Evolutionary conservation across 2,797 vertebrate species (phyloP), one percentile per base, ranked within the genome.

Genomic region (Crocodylus rhombifer): DNA sequence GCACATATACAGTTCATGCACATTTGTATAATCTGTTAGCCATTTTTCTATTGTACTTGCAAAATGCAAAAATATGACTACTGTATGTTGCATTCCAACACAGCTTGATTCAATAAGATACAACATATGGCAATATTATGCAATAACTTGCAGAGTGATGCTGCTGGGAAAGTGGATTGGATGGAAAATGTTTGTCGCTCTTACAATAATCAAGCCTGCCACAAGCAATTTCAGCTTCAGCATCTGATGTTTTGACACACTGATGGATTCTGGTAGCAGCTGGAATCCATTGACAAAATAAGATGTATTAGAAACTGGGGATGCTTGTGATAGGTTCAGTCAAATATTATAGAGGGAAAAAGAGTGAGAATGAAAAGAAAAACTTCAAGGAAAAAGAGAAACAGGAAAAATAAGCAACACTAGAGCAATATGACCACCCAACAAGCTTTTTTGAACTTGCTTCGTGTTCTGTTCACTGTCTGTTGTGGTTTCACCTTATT

Each of bases 231-330:
- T 71, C 15, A 84, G 80, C 84, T 69, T 84, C 33, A 36, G 79
- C 62, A 71, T 60, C 56, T 95, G 84, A 92, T 86, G 23, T 73
- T 88, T 92, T 96, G 91, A 91, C 86, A 77, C 61, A 30, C 5
- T 79, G 82, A 87, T 79, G 56, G 51, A 93, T 93, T 94, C 83
- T 65, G 76, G 33, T 56, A 93, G 23, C 64, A 88, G 42, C 55
- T 96, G 26, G 51, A 95, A 90, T 62, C 30, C 26, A 90, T 58
- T 89, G 88, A 88, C 60, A 93, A 95, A 93, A 82, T 67, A 91
- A 94, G 57, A 11, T 77, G 4, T 91, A 87, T 77, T 71, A 88
- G n/a, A 65, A 87, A 58, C 5, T 28, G 87, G 1, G 42, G 33
- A 18, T 89, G 15, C 55, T 86, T 93, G 16, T 86, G 79, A n/a